Evolutionary conservation across 2,113 vertebrate species (phyloP).

Genomic region (Cinclus mexicanus): DNA sequence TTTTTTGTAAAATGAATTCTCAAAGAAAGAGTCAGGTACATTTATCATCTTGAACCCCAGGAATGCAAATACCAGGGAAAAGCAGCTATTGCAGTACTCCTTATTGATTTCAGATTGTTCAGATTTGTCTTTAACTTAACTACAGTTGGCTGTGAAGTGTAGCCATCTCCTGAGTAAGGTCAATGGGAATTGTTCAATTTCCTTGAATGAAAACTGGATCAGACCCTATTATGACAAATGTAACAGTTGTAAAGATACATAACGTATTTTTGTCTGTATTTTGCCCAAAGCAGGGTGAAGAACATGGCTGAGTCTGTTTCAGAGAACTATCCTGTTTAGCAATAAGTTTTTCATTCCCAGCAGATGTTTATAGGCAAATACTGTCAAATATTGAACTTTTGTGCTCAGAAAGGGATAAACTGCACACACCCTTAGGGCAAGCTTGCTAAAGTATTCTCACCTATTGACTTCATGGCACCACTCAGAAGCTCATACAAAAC

Average conservation of each 20-base stretch:
- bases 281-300: not conserved
- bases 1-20: not conserved
- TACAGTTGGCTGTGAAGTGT: not conserved
- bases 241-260: not conserved
- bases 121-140: not conserved
- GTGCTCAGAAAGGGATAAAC: not conserved
- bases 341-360: not conserved
- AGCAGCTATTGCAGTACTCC: not conserved
- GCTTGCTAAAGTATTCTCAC: not conserved
- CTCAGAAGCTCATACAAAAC: not conserved
- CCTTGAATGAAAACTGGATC: not conserved
- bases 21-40: not conserved
- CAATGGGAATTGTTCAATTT: not conserved
- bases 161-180: not conserved
- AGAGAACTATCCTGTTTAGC: not conserved
- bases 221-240: not conserved
- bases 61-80: not conserved
- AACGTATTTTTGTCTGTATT: not conserved
- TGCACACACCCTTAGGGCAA: not conserved
- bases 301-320: not conserved
- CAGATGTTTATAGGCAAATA: not conserved
- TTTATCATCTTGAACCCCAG: not conserved
- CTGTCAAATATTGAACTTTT: not conserved
- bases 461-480: not conserved
- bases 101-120: not conserved